A percentile compares a stretch with the other conserved stretches of the same genome.
Conservation (phyloP, 1,140 invertebrate species). For the Cataglyphis hispanica region DNA sequence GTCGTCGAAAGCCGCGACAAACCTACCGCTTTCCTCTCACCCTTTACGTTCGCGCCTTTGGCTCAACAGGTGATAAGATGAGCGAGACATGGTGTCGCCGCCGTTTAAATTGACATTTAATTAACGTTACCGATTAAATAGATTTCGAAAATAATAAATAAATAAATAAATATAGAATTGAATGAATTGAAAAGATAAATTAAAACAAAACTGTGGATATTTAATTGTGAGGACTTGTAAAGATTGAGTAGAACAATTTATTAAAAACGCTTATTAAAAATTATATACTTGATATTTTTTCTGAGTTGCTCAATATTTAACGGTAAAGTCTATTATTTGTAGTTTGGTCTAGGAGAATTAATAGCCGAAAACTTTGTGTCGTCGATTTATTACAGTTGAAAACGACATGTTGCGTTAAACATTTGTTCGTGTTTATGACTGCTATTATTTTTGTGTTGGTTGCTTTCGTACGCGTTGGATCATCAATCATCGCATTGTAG, state of each 20-base stretch:
- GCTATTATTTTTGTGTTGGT: constrained; percentile 51
- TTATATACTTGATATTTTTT: background rate
- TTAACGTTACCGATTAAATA: background rate
- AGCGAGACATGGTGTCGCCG: constrained; percentile 15
- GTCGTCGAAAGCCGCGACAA: constrained; percentile 70
- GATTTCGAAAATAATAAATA: background rate
- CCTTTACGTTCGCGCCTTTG: constrained; percentile 45
- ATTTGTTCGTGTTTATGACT: constrained; percentile 53
- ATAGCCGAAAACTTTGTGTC: constrained; percentile 39
- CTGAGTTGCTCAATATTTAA: background rate
- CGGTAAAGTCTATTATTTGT: constrained; percentile 26
- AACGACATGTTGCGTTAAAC: constrained; percentile 49
- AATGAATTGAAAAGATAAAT: background rate
- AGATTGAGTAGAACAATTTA: background rate
- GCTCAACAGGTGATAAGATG: constrained; percentile 54
- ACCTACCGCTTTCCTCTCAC: constrained; percentile 44
- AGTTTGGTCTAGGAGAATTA: constrained; percentile 45
- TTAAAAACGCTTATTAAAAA: background rate
- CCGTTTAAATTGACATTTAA: constrained; percentile 13
- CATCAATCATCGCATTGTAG: constrained; percentile 34
- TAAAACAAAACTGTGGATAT: background rate
- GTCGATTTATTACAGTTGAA: constrained; percentile 50
- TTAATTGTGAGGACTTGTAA: background rate
- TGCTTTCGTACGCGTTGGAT: constrained; percentile 22
- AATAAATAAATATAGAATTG: background rate